Percentiles rank a stretch among this genome's conserved stretches.
Evolutionary conservation across 2,888 invertebrate genomes (phyloP).

Genomic region (Coenonympha glycerion): DNA sequence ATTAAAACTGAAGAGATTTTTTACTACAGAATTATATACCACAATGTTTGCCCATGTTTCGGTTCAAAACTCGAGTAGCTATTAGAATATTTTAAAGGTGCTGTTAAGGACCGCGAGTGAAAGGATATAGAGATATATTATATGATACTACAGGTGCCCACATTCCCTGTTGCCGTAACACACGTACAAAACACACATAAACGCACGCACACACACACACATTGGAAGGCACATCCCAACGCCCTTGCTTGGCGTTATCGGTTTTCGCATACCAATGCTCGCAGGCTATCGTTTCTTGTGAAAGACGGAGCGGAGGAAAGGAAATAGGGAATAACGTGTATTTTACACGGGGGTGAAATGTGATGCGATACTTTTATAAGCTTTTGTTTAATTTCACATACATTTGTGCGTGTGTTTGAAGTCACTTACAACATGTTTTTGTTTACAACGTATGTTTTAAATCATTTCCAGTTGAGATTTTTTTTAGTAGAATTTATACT

Average conservation of each 20-base stretch:
- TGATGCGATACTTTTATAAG: not conserved
- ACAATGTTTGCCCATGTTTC: too few relatives aligned
- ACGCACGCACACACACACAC: not conserved
- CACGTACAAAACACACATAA: not conserved
- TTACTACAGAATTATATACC: too few relatives aligned
- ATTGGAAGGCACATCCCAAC: constrained; percentile 4
- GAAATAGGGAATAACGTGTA: not conserved
- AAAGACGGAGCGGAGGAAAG: constrained; percentile 24
- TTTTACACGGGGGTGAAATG: not conserved
- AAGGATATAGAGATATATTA: not conserved
- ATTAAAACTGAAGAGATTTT: too few relatives aligned
- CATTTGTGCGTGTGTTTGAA: too few relatives aligned
- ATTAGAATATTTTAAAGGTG: not conserved
- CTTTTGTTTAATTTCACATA: too few relatives aligned
- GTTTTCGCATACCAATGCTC: constrained; percentile 39
- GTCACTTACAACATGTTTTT: too few relatives aligned
- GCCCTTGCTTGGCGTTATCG: constrained; percentile 34
- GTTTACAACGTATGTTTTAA: too few relatives aligned
- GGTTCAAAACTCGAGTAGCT: not conserved
- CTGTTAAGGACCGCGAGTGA: too few relatives aligned
- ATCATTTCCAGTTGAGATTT: too few relatives aligned
- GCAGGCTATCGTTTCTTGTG: constrained; percentile 26
- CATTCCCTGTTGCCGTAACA: not conserved
- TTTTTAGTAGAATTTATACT: too few relatives aligned
- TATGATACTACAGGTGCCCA: not conserved